A percentile compares a stretch with the other conserved stretches of the same genome.
phyloP scores from a whole-genome alignment of 2,888 invertebrate species.

The Iselma pallidipennis region DNA sequence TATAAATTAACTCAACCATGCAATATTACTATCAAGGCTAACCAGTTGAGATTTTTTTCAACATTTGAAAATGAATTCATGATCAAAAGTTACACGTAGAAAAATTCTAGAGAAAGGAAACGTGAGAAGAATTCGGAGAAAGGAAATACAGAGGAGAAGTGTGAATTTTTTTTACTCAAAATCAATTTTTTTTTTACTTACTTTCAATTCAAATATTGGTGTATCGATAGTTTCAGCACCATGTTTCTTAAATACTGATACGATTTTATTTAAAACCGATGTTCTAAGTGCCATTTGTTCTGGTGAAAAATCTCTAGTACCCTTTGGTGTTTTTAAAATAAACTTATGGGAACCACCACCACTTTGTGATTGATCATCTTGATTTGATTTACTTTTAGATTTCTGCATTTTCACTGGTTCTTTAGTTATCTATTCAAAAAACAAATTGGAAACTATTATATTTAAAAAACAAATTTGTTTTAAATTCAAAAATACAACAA shows the following conservation, averaged over 20 bases:
- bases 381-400: slow-evolving; percentile 73
- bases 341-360: slow-evolving; percentile 66
- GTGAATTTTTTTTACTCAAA: no score
- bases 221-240: slow-evolving; percentile 99
- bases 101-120: no score
- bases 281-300: slow-evolving; percentile 94
- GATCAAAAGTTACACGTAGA: no score
- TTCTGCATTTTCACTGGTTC: slow-evolving; percentile 82
- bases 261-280: slow-evolving; percentile 82
- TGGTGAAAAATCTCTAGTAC: slow-evolving; percentile 93
- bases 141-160: no score
- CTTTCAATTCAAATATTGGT: slow-evolving; percentile 96
- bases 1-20: neutral
- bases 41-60: no score
- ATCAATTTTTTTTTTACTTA: slow-evolving; percentile 52
- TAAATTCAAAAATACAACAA: no score
- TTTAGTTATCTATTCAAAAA: slow-evolving; percentile 72
- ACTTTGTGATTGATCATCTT: slow-evolving; percentile 59
- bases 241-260: slow-evolving; percentile 90
- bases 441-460: no score
- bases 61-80: no score
- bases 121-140: no score
- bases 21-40: neutral
- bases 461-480: no score
- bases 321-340: slow-evolving; percentile 87